Evolutionary conservation across 2,113 vertebrate species (phyloP).

Genomic region (Stegastes partitus): DNA sequence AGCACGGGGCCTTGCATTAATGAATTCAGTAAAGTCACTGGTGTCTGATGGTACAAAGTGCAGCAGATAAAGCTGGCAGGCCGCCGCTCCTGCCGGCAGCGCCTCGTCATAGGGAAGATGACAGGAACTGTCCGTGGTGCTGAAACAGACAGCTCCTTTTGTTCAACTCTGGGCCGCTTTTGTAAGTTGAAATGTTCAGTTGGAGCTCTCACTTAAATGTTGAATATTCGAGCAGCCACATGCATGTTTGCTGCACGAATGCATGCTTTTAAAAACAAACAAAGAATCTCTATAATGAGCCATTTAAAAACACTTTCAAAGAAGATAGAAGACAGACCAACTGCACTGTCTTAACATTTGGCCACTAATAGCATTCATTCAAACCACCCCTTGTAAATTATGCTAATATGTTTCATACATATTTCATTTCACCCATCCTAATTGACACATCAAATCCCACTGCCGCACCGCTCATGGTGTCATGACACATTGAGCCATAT

Average conservation of each 20-base stretch:
- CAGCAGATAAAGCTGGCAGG: conserved; percentile 63
- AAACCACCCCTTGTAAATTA: neutral
- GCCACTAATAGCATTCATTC: neutral
- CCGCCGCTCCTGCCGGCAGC: conserved; percentile 47
- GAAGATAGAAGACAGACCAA: neutral
- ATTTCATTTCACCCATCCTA: conserved; percentile 18
- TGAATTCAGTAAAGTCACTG: conserved; percentile 57
- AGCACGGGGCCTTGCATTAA: conserved; percentile 14
- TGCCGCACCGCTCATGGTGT: neutral
- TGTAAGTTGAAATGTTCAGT: conserved; percentile 32
- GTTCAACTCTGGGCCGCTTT: conserved; percentile 53
- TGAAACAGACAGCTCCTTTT: conserved; percentile 70
- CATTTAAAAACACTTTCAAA: neutral
- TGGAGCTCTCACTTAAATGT: conserved; percentile 17
- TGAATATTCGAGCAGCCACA: conserved; percentile 10
- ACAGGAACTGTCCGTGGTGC: conserved; percentile 79
- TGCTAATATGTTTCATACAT: conserved; percentile 5
- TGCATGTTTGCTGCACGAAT: neutral
- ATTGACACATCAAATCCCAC: conserved; percentile 1
- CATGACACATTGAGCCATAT: neutral
- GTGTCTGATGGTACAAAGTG: conserved; percentile 55
- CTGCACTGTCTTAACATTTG: neutral
- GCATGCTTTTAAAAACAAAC: neutral
- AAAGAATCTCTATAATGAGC: neutral
- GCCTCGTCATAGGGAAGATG: conserved; percentile 47